Evolutionary conservation across 37 sponge, comb jelly and placozoan genomes (phyloP).

Genomic region (Halichondria panicea): DNA sequence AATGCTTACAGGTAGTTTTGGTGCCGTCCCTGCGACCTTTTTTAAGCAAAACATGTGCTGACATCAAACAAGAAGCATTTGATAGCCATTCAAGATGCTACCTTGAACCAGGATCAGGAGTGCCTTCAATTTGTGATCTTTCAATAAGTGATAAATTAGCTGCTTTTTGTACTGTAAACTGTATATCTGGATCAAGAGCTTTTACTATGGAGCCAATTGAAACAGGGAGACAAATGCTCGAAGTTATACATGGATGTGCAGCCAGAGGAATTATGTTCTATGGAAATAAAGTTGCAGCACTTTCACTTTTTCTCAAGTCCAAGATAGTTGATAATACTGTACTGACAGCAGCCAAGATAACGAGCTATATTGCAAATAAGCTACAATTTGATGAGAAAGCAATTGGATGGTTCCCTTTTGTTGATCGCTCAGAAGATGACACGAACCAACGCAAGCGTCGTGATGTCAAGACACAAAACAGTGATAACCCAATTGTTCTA

Average conservation of each 20-base stretch:
- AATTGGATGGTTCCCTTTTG: conserved; percentile 35
- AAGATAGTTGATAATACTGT: neutral
- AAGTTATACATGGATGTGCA: conserved; percentile 25
- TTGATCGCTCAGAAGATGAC: neutral
- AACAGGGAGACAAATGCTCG: conserved; percentile 28
- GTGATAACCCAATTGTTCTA: no score
- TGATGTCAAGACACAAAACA: no score
- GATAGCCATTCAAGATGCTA: conserved; percentile 38
- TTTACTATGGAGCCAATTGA: conserved; percentile 19
- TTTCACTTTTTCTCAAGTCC: no score
- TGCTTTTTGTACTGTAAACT: conserved; percentile 22
- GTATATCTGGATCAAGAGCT: conserved; percentile 15
- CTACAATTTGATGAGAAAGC: conserved; percentile 12
- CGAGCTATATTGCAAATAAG: neutral
- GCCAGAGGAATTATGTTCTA: no score
- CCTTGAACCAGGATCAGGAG: conserved; percentile 20
- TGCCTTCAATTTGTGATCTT: conserved; percentile 31
- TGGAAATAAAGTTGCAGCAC: no score
- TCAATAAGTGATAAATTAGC: conserved; percentile 6
- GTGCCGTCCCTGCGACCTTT: conserved; percentile 45
- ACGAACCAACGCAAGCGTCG: neutral
- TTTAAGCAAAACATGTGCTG: conserved; percentile 26
- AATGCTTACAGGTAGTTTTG: conserved; percentile 39
- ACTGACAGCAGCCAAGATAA: neutral
- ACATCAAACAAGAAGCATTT: conserved; percentile 32